Evolutionary conservation across 2,797 vertebrate species (phyloP).

Genomic region (Avahi laniger): DNA sequence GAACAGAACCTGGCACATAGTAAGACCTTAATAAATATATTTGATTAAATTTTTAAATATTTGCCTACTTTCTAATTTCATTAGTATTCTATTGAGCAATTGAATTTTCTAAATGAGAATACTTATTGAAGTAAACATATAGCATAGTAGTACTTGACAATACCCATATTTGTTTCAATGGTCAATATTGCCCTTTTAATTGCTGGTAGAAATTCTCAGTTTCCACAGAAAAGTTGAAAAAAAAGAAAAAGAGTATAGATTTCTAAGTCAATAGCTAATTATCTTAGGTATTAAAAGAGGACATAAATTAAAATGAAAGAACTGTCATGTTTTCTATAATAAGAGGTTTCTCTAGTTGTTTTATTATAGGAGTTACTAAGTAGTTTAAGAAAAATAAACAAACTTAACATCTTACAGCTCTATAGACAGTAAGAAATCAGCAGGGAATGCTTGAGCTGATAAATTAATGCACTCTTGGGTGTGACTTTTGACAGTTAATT

Average conservation of each 20-base stretch:
- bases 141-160: not conserved
- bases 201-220: not conserved
- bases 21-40: not conserved
- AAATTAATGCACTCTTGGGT: not conserved
- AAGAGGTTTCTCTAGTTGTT: not conserved
- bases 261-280: not conserved
- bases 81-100: not conserved
- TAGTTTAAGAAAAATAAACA: conserved; percentile 38
- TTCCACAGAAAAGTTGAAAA: not conserved
- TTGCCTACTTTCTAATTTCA: not conserved
- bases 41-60: not conserved
- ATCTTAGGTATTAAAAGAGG: not conserved
- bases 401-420: not conserved
- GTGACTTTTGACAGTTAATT: conserved; percentile 39
- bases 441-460: not conserved
- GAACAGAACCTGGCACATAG: not conserved
- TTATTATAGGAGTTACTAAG: not conserved
- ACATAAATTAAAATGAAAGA: not conserved
- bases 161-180: not conserved
- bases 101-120: conserved; percentile 26
- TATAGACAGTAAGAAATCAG: not conserved
- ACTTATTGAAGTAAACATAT: not conserved
- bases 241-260: not conserved
- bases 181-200: not conserved
- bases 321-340: not conserved